Evolutionary conservation across 2,797 vertebrate species (phyloP), one percentile per base, ranked within the genome.

Genomic region (Eleutherodactylus coqui): DNA sequence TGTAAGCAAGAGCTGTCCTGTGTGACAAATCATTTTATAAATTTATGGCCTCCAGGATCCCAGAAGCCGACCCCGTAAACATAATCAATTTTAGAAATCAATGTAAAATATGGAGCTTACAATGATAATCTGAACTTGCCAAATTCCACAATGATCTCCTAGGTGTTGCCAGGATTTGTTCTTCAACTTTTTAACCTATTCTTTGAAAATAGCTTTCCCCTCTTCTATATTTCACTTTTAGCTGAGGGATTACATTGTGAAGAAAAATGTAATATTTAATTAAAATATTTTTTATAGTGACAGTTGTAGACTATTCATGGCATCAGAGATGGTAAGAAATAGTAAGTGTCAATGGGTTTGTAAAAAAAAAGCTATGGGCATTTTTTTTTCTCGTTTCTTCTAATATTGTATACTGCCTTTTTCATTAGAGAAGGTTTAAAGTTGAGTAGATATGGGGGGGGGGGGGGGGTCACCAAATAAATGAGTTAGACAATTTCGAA

Each of bases 81-180:
- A 84, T 88, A 90, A 92, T 90, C 88, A 90, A 88, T 90, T 92
- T 86, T 84, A 89, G 51, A 92, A 92, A 92, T 93, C 92, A 88
- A 87, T 91, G 84, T 87, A 89, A 88, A 88, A 86, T 85, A 82
- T 84, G 77, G 87, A 89, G 88, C 62, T 77, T 67, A 85, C 85
- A 89, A 89, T 90, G 51, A 89, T 89, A 89, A 87, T 89, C 89
- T 90, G 81, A 87, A 79, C 58, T 89, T 0, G 16, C 34, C 45
- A 14, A 13, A 38, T 85, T 89, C 89, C 88, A 88, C 89, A 90
- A 88, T 88, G 82, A 89, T 86, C 85, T 90, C 73, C 8, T 86
- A 76, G 82, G 51, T 87, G 55, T 38, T 2, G 1, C 86, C 82
- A 72, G 78, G 62, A 80, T 86, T 64, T 85, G 21, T 86, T 88